Evolutionary conservation across 2,797 vertebrate species (phyloP).

Genomic region (Myotis myotis): DNA sequence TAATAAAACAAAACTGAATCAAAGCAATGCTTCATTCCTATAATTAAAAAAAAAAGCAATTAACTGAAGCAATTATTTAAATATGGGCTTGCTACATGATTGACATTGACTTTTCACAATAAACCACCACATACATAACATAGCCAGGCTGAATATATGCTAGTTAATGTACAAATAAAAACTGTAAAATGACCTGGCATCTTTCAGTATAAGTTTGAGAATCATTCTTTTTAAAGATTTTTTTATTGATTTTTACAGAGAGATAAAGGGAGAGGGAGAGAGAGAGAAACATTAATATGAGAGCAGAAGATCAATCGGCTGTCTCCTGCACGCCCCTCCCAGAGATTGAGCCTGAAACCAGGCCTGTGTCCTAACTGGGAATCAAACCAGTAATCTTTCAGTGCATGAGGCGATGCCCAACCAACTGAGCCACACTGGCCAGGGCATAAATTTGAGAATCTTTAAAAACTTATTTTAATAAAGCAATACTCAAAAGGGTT

Average conservation of each 20-base stretch:
- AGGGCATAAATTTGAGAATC: not conserved
- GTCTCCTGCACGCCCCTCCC: not conserved
- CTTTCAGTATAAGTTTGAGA: not conserved
- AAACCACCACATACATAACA: not conserved
- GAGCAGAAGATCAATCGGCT: not conserved
- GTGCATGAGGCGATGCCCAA: not conserved
- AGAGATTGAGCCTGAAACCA: not conserved
- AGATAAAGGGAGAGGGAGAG: not conserved
- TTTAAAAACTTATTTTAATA: slow-evolving; percentile 31
- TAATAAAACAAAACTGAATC: slow-evolving; percentile 61
- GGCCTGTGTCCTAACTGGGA: not conserved
- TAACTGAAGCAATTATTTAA: slow-evolving; percentile 63
- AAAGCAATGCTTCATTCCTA: slow-evolving; percentile 49
- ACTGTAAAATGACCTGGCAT: not conserved
- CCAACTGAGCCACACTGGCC: not conserved
- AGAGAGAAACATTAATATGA: not conserved
- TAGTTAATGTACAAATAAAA: not conserved
- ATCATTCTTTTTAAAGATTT: not conserved
- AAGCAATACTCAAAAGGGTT: not conserved
- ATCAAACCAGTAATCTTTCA: not conserved
- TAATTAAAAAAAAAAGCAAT: slow-evolving; percentile 70
- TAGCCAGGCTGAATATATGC: not conserved
- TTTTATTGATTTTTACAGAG: not conserved
- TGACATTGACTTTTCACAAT: slow-evolving; percentile 55
- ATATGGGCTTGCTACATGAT: not conserved